These are phyloP conservation scores for Cryptophagus acutangulus DNA, from an alignment of 2,888 invertebrate genomes.

Conservation along the genomic window DNA sequence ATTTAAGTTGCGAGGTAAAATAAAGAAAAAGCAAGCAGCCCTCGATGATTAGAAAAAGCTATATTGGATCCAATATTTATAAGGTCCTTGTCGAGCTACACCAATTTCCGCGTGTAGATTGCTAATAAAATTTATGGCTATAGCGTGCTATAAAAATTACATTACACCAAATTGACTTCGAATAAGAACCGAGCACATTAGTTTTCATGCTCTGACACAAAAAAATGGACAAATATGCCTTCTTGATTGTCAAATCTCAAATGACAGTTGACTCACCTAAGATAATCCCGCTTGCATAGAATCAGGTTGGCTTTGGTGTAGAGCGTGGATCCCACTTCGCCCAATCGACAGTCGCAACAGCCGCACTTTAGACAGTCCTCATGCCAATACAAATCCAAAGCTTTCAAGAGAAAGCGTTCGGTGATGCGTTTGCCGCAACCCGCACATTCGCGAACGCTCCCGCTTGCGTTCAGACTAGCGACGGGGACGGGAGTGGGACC, in stretches of 20 bases:
- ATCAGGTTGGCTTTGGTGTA: constrained; percentile 89
- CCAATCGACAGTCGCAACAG: constrained; percentile 89
- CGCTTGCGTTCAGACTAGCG: constrained; percentile 33
- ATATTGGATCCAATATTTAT: constrained; percentile 40
- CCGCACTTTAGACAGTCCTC: constrained; percentile 91
- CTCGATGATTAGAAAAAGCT: constrained; percentile 35
- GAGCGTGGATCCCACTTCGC: constrained; percentile 85
- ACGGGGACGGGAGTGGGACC: constrained; percentile 37
- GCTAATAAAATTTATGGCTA: constrained; percentile 44
- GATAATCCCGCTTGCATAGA: constrained; percentile 86
- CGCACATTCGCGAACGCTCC: constrained; percentile 63
- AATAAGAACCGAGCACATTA: constrained; percentile 29
- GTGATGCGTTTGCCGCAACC: constrained; percentile 83
- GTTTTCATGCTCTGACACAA: background rate
- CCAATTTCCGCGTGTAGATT: constrained; percentile 43
- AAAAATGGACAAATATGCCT: no score
- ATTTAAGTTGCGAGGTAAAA: no score
- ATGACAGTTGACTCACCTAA: no score
- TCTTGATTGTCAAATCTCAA: no score
- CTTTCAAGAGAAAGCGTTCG: constrained; percentile 71
- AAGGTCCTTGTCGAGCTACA: constrained; percentile 38
- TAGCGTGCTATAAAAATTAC: constrained; percentile 44
- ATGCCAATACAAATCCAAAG: constrained; percentile 88
- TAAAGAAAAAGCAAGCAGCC: constrained; percentile 22
- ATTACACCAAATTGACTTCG: constrained; percentile 45